Evolutionary conservation across 2,888 invertebrate genomes (phyloP).

Genomic region (Cetonia aurata): DNA sequence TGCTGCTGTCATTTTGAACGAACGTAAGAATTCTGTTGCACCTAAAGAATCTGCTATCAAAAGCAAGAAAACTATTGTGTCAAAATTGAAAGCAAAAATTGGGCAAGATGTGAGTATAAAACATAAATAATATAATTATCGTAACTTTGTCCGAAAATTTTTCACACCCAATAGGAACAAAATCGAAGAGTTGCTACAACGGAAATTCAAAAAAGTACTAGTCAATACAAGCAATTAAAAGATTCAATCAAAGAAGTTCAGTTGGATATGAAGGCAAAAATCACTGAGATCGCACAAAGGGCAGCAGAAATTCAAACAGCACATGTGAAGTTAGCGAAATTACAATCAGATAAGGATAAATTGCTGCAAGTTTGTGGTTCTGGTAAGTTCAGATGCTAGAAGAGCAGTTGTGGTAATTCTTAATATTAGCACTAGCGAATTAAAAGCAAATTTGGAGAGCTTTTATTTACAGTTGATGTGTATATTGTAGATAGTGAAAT

Average conservation of each 20-base stretch:
- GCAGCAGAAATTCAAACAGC: conserved; percentile 63
- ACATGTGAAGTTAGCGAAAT: conserved; percentile 62
- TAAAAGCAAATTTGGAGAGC: not conserved
- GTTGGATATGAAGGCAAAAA: conserved; percentile 65
- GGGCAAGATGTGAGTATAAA: conserved; percentile 54
- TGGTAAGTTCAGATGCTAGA: conserved; percentile 62
- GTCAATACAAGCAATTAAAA: conserved; percentile 63
- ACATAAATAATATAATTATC: too few species aligned
- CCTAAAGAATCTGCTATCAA: conserved; percentile 66
- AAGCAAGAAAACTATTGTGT: not conserved
- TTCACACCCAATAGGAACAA: conserved; percentile 67
- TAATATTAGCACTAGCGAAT: too few species aligned
- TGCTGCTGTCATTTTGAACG: conserved; percentile 65
- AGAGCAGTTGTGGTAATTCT: too few species aligned
- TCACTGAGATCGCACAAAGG: conserved; percentile 68
- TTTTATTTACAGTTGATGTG: not conserved
- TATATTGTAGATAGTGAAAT: conserved; percentile 30
- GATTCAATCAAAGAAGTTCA: conserved; percentile 65
- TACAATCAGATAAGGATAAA: conserved; percentile 67
- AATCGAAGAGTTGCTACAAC: conserved; percentile 63
- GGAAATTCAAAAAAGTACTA: conserved; percentile 63
- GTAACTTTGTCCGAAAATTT: conserved; percentile 43
- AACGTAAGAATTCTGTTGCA: conserved; percentile 66
- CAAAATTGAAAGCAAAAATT: conserved; percentile 56
- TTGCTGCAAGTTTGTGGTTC: conserved; percentile 68